Evolutionary conservation across 2,797 vertebrate species (phyloP).

Genomic region (Mus caroli): DNA sequence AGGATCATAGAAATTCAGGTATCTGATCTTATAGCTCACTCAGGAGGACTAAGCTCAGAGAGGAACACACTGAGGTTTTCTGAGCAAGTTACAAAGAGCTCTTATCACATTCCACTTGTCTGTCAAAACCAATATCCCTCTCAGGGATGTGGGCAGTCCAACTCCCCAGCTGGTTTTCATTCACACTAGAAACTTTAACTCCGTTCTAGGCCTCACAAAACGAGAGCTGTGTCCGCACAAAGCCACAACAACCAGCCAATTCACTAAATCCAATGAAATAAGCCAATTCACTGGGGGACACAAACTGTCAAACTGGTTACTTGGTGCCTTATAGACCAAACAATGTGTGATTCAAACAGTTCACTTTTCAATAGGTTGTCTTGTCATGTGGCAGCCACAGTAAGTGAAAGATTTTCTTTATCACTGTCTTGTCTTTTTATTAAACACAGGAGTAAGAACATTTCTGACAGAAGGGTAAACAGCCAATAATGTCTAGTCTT

Average conservation of each 20-base stretch:
- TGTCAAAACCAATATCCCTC: constrained; percentile 70
- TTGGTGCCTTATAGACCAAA: constrained; percentile 82
- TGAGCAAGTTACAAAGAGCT: constrained; percentile 59
- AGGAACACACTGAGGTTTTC: constrained; percentile 52
- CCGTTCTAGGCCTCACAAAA: constrained; percentile 79
- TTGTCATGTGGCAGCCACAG: constrained; percentile 80
- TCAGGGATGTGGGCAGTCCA: constrained; percentile 46
- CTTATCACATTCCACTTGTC: constrained; percentile 62
- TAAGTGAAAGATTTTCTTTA: constrained; percentile 82
- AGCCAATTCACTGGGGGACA: constrained; percentile 80
- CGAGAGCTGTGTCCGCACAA: constrained; percentile 84
- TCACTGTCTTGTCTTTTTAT: constrained; percentile 62
- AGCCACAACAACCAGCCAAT: constrained; percentile 84
- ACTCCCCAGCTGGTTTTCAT: constrained; percentile 80
- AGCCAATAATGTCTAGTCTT: constrained; percentile 66
- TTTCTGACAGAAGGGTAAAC: constrained; percentile 64
- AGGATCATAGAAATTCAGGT: not conserved
- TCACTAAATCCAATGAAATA: constrained; percentile 81
- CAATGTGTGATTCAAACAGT: constrained; percentile 82
- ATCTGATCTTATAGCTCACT: not conserved
- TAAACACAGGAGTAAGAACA: constrained; percentile 70
- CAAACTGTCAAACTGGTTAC: constrained; percentile 83
- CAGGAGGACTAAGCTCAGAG: not conserved
- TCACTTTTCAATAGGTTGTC: constrained; percentile 84
- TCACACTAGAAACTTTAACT: constrained; percentile 82